Base-by-base conservation (phyloP, 2,888 invertebrate species). In the Synanthedon vespiformis region DNA sequence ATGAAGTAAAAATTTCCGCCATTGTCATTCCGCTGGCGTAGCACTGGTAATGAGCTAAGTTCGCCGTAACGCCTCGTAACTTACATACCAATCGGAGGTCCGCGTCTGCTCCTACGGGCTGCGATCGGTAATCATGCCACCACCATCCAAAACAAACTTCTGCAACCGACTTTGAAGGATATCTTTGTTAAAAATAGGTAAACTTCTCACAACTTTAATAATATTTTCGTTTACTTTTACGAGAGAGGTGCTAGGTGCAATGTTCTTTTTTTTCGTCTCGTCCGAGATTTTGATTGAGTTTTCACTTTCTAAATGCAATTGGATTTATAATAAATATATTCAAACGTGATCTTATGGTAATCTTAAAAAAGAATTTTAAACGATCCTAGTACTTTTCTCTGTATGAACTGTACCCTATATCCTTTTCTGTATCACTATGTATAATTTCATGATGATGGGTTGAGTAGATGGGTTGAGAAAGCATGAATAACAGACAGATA, bases 41-140 rank as follows among this genome's bases (percentile, higher is more conserved):
- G 66, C 66, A 64, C 68, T 76, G 76, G 86, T 86, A 85, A 86
- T 87, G 86, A 87, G 85, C 82, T 84, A 86, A 87, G 84, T 87
- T 87, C 77, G 74, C 79, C 70, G 82, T 83, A 80, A 82, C 77
- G 77, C 77, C 77, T 70, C 78, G 79, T 78, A 79, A 83, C 86
- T 82, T 86, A 85, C 86, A 85, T 85, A 85, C 82, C 83, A 83
- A 85, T 84, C 77, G 77, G 69, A 67, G 62, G 67, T 62, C 67
- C 61, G 64, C 64, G 62, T 63, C 64, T 64, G 57, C 58, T 58
- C 59, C 58, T 57, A 60, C 57, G 12, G 48, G 8, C 48, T 34
- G 40, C 50, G 71, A 75, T 82, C 77, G 74, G 75, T 80, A 82
- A 80, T 76, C 78, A 77, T 74, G 56, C 56, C 55, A 44, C 49